A percentile compares a stretch with the other conserved stretches of the same genome.
These are phyloP conservation scores for Ypsolopha sequella DNA, from an alignment of 2,888 invertebrate species.

Conservation along the genomic window DNA sequence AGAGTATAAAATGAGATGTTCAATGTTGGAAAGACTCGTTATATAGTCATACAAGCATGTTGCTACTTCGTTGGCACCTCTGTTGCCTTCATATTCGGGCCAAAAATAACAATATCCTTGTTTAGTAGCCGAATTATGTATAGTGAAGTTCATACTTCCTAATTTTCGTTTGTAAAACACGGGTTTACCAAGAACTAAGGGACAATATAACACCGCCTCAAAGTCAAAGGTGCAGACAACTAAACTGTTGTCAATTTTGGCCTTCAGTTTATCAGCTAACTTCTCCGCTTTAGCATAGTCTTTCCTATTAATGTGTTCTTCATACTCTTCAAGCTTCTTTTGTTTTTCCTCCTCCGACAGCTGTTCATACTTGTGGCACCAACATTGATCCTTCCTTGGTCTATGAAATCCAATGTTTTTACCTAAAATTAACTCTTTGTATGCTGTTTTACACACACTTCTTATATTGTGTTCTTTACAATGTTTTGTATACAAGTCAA, in stretches of 20 bases:
- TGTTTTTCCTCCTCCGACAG: too few relatives aligned
- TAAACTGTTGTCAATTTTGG: slow-evolving; percentile 8
- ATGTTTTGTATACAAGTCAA: too few relatives aligned
- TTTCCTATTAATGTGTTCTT: too few relatives aligned
- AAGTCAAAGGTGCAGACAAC: slow-evolving; percentile 14
- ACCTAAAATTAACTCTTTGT: too few relatives aligned
- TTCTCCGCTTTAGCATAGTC: too few relatives aligned
- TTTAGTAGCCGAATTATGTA: slow-evolving; percentile 13
- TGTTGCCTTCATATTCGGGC: slow-evolving; percentile 11
- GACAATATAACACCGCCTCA: slow-evolving; percentile 12
- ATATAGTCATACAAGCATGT: slow-evolving; percentile 3
- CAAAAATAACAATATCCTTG: slow-evolving; percentile 13
- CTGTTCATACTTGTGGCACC: too few relatives aligned
- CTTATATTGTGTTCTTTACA: too few relatives aligned
- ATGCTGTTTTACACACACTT: too few relatives aligned
- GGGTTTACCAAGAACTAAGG: slow-evolving; percentile 12
- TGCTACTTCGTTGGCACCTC: slow-evolving; percentile 8
- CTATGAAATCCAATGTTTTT: too few relatives aligned
- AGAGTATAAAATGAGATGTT: slow-evolving; percentile 8
- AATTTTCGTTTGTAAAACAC: slow-evolving; percentile 12
- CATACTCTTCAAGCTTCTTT: too few relatives aligned
- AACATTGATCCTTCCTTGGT: too few relatives aligned
- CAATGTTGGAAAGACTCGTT: slow-evolving; percentile 1
- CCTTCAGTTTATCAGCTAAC: too few relatives aligned
- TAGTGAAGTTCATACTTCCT: slow-evolving; percentile 12